A percentile compares a stretch with the other conserved stretches of the same genome.
These are phyloP conservation scores for Poeciliopsis gracilis DNA, from an alignment of 2,797 vertebrate genomes.

Conservation along the genomic window DNA sequence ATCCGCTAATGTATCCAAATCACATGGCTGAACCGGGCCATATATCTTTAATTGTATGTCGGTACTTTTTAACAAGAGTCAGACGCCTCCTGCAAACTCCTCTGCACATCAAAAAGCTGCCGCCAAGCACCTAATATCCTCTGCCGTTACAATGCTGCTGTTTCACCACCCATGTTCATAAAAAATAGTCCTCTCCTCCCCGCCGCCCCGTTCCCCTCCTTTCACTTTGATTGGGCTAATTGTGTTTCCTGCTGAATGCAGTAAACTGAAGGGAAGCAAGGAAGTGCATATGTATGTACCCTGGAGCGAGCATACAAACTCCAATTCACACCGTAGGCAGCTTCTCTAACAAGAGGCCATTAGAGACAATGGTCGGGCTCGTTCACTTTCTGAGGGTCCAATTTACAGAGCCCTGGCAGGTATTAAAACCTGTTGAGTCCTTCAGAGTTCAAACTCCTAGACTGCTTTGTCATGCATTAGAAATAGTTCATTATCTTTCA, in stretches of 20 bases:
- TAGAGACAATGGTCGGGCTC: slow-evolving; percentile 73
- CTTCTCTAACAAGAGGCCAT: slow-evolving; percentile 75
- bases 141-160: slow-evolving; percentile 74
- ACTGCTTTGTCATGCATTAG: slow-evolving; percentile 32
- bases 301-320: slow-evolving; percentile 67
- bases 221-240: slow-evolving; percentile 82
- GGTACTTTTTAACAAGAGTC: slow-evolving; percentile 77
- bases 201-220: slow-evolving; percentile 39
- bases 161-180: slow-evolving; percentile 77
- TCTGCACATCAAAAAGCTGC: slow-evolving; percentile 76
- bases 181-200: slow-evolving; percentile 52
- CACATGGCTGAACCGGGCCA: slow-evolving; percentile 71
- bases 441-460: slow-evolving; percentile 49
- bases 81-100: slow-evolving; percentile 60
- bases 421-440: slow-evolving; percentile 66
- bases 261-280: slow-evolving; percentile 73
- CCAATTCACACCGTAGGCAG: slow-evolving; percentile 68
- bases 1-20: slow-evolving; percentile 81
- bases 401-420: slow-evolving; percentile 73
- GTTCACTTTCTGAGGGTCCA: slow-evolving; percentile 73
- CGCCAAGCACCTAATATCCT: slow-evolving; percentile 74
- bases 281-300: slow-evolving; percentile 65
- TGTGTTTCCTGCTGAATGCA: slow-evolving; percentile 80
- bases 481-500: slow-evolving; percentile 40
- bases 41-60: slow-evolving; percentile 77